Base-by-base conservation (phyloP, 2,113 vertebrate genomes). In the Martes martes region DNA sequence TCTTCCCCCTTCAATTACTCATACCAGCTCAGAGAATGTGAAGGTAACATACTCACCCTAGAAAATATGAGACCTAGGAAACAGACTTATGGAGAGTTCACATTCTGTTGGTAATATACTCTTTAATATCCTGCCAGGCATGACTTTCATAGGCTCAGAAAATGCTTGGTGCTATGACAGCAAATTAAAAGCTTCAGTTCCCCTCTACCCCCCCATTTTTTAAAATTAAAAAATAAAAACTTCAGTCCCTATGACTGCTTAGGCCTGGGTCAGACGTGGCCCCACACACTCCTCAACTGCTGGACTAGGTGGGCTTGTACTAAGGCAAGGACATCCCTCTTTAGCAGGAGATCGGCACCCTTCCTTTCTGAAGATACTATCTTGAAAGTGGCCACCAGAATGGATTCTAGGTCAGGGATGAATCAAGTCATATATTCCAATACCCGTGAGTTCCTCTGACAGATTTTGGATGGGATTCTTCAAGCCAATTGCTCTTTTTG, bases 31-130 rank as follows among this genome's bases (percentile, higher is more conserved):
- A 93, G 82, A 80, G 28, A 55, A 93, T 31, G 10, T 13, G 47
- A 97, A 97, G 45, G 28, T 57, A 94, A 39, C 67, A 81, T n/a
- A 50, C n/a, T 96, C 61, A 92, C n/a, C 19, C 61, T 67, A 90
- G 59, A 97, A 96, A 95, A 96, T 74, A 84, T 24, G 47, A 94
- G 59, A 88, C 21, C 74, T 67, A 52, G 36, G 81, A 95, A 96
- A 85, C 42, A 79, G 55, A 91, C 28, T 93, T 23, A 84, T 42
- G 21, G 16, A 81, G 73, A 81, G 81, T 80, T 96, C 86, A 84
- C 57, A 47, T 73, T 87, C 81, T 93, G 61, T 61, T 79, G 36
- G 74, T 83, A 82, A 92, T 39, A 5, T 81, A 95, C 78, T 95
- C 90, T 92, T 89, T 94, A 90, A 92, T 79, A 95, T 74, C 50